phyloP scores from a whole-genome alignment of 2,797 vertebrate species.

The Urosaurus nigricauda region DNA sequence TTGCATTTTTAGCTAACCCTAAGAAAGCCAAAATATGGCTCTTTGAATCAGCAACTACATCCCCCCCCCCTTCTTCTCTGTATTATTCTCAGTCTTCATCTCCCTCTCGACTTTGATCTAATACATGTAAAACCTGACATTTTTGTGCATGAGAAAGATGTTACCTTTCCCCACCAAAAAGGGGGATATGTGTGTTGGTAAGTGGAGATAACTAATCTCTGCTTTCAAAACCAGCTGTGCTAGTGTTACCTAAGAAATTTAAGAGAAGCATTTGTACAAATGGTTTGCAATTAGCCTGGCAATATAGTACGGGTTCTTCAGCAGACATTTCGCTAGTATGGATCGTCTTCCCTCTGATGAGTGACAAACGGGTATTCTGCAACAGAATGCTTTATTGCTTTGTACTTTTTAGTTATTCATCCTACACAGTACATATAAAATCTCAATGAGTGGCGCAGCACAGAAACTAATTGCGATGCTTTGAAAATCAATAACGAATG shows the following conservation, averaged over 20 bases:
- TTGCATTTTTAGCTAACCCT: too few species aligned
- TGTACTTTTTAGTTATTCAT: conserved; percentile 66
- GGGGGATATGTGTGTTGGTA: conserved; percentile 2
- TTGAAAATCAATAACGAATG: conserved; percentile 81
- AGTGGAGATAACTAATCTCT: conserved; percentile 41
- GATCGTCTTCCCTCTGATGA: conserved; percentile 72
- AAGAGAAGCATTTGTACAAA: conserved; percentile 69
- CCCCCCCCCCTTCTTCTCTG: background rate
- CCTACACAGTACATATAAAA: conserved; percentile 69
- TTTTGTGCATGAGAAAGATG: background rate
- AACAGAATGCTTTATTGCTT: conserved; percentile 74
- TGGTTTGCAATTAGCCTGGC: conserved; percentile 76
- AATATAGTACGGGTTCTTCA: conserved; percentile 69
- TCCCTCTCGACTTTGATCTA: background rate
- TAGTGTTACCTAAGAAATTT: conserved; percentile 62
- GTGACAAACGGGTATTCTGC: conserved; percentile 70
- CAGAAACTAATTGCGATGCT: conserved; percentile 79
- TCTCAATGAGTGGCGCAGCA: conserved; percentile 75
- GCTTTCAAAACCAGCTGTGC: conserved; percentile 61
- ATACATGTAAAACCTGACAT: background rate
- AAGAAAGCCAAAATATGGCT: too few species aligned
- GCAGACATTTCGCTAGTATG: conserved; percentile 63
- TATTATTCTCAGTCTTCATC: background rate
- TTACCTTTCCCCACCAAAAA: background rate
- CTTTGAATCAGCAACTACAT: too few species aligned